Base-by-base conservation (phyloP, 2,797 vertebrate species). In the Tiaroga cobitis region DNA sequence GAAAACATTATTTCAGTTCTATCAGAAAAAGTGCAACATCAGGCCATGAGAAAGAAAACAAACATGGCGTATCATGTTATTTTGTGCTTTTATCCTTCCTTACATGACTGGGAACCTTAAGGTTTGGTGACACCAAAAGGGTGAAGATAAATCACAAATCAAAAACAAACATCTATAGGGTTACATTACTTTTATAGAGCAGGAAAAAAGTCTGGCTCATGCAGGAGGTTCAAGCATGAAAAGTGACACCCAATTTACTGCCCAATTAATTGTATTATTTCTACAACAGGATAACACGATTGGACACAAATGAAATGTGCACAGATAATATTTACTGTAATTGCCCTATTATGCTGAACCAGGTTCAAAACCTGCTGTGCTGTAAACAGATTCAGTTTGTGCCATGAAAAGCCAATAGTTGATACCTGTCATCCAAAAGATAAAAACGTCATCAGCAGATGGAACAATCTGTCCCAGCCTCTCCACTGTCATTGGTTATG, bases 371-470 rank as follows among this genome's bases (percentile, higher is more conserved):
- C 29, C 29, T 32, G 26, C 29, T 73, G 68, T 13, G n/a, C 21
- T 73, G 56, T 51, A 73, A 80, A 59, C 39, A 73, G 19, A 39
- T 85, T 72, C 21, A 32, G 39, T 24, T 46, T n/a, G 54, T 9
- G 15, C 54, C 19, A 9, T 16, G 10, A 43, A 61, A 59, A 78
- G 78, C 18, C 49, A 34, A 68, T 56, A 32, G 59, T 75, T 67
- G 10, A 68, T 77, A 54, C 68, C 46, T 21, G 61, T 72, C 49
- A 85, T 85, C 41, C 51, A 59, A 61, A 56, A 34, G 46, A 83
- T 83, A 51, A 51, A 67, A 68, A 56, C 63, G 54, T 32, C 56
- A 49, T 59, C 69, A 61, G 7, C 16, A 15, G 49, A 79, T n/a
- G 83, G 29, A 67, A 75, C 80, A 73, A 82, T 59, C 54, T 32